Evolutionary conservation across 1,140 invertebrate genomes (phyloP), one percentile per base, ranked within the genome.

Genomic region (Temnothorax curvispinosus): DNA sequence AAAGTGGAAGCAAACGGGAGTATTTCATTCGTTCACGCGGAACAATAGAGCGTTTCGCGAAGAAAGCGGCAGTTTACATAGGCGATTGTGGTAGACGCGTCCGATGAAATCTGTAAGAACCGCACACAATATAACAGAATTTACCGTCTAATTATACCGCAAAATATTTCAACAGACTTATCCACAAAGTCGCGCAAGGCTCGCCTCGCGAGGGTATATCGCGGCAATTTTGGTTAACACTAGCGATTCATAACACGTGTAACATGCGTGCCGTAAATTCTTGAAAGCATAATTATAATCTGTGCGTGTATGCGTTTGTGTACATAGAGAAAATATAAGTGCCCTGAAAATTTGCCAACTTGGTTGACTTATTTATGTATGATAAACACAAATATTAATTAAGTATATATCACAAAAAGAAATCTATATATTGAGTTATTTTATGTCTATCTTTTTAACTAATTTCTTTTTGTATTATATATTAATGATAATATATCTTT

Each of bases 121-220:
- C 47, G 62, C 27, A 27, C 38, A 82, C 67, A 82, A 44, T 72
- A 58, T 11, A 52, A 58, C 58, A 21, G 44, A 88, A 88, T 82
- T 88, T 88, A 82, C 62, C 56, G 69, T 88, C 38, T 56, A 88
- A 88, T 88, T 77, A 88, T 56, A 87, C 47, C 6, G 52, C 52
- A 69, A 4, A 44, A 82, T 81, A 81, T 69, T 81, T 72, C 78
- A 60, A 3, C 38, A 44, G 21, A 82, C n/a, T 47, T 67, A 56
- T 67, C 18, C 54, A 32, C 8, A 52, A 27, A 67, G 32, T 38
- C 35, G 38, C 15, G 44, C 27, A 1, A 44, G 32, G 1, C 27
- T 58, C 15, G 21, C 21, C 21, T 32, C 5, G 21, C 38, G 5
- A 56, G 41, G 52, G 50, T 58, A 18, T 47, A 44, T 82, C 52